Conservation (phyloP, 2,113 vertebrate genomes). For the Neoarius graeffei region DNA sequence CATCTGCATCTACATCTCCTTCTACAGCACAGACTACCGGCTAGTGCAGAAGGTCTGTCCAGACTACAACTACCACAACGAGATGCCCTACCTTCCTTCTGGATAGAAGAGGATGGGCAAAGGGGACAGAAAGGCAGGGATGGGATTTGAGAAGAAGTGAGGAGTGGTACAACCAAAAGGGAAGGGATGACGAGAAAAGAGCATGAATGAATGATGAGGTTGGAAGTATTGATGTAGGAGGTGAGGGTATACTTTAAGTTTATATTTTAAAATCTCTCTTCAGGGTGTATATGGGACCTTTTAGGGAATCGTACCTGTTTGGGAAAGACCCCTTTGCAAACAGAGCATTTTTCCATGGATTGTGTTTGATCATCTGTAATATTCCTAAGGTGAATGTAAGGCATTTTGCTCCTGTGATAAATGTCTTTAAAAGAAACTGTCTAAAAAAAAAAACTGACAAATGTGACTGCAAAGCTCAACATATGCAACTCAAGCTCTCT, state of each 20-base stretch:
- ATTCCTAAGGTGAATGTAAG: constrained; percentile 52
- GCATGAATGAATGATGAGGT: neutral
- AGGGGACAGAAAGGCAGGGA: constrained; percentile 50
- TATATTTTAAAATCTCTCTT: neutral
- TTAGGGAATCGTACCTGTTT: constrained; percentile 20
- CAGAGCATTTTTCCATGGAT: constrained; percentile 39
- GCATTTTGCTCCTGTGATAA: constrained; percentile 45
- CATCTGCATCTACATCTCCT: constrained; percentile 96
- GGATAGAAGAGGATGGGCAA: constrained; percentile 71
- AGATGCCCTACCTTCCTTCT: constrained; percentile 90
- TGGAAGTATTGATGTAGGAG: neutral
- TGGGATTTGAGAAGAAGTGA: constrained; percentile 32
- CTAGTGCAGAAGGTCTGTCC: constrained; percentile 98
- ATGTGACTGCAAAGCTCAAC: constrained; percentile 55
- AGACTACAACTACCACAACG: constrained; percentile 92
- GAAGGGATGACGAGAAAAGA: neutral
- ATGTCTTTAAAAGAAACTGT: constrained; percentile 50
- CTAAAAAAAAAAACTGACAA: constrained; percentile 42
- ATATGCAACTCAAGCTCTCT: constrained; percentile 56
- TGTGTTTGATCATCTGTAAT: constrained; percentile 49
- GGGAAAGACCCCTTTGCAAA: constrained; percentile 33
- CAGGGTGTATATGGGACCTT: constrained; percentile 33
- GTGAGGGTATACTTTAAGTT: neutral
- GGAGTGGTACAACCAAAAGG: constrained; percentile 1
- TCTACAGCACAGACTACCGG: constrained; percentile 96